These are phyloP conservation scores for Pardosa pseudoannulata DNA, from an alignment of 2,888 invertebrate genomes.

Conservation along the genomic window DNA sequence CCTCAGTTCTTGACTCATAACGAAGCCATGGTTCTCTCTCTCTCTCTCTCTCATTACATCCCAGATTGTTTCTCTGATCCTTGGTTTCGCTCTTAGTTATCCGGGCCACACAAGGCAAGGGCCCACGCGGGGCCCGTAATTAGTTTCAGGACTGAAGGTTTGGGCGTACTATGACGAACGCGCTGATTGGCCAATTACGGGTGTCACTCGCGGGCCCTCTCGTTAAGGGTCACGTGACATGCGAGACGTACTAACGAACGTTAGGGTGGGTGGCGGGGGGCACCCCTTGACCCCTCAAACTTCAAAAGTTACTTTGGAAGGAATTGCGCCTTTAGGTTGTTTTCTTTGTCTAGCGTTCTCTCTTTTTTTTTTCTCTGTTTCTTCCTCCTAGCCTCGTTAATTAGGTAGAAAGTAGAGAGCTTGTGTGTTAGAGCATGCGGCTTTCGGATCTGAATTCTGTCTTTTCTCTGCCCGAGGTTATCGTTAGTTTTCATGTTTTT, in stretches of 20 bases:
- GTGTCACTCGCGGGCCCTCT: constrained; percentile 71
- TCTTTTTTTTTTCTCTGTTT: neutral
- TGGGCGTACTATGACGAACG: constrained; percentile 41
- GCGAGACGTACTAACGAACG: constrained; percentile 38
- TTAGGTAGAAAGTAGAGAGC: neutral
- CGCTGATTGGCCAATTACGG: constrained; percentile 71
- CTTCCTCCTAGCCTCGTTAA: neutral
- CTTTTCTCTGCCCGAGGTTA: constrained; percentile 1
- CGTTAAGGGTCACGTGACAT: constrained; percentile 71
- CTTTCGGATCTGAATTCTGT: neutral
- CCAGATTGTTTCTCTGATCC: constrained; percentile 68
- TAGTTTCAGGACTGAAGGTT: constrained; percentile 48
- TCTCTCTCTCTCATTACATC: constrained; percentile 53
- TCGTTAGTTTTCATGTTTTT: neutral
- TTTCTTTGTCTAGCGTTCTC: constrained; percentile 4
- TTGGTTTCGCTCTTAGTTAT: constrained; percentile 37
- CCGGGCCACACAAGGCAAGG: constrained; percentile 14
- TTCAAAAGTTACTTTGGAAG: constrained; percentile 37
- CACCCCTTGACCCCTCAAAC: constrained; percentile 37
- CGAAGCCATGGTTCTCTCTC: neutral
- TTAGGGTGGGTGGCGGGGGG: constrained; percentile 20
- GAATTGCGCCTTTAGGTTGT: constrained; percentile 9
- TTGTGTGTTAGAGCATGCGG: neutral
- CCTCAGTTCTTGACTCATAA: constrained; percentile 9
- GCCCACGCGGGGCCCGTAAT: constrained; percentile 58